Evolutionary conservation across 2,113 vertebrate species (phyloP).

Genomic region (Entosphenus tridentatus): DNA sequence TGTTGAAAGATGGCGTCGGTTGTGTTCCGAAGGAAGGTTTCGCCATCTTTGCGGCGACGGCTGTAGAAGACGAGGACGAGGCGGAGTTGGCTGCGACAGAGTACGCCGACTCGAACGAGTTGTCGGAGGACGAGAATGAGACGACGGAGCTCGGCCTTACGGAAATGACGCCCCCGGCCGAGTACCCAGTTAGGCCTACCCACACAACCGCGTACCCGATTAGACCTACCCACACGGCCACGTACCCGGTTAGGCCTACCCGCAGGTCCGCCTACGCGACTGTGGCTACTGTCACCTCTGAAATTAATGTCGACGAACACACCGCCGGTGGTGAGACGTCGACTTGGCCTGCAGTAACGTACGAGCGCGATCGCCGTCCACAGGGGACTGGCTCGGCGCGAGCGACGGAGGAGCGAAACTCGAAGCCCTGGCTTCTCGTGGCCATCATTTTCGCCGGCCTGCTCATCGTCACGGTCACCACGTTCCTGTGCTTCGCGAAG

Average conservation of each 20-base stretch:
- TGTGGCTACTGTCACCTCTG: too few relatives aligned
- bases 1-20: not conserved
- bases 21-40: conserved; percentile 1
- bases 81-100: not conserved
- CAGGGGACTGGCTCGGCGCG: too few relatives aligned
- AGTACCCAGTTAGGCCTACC: not conserved
- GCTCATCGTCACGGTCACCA: too few relatives aligned
- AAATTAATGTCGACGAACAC: too few relatives aligned
- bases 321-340: too few relatives aligned
- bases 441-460: too few relatives aligned
- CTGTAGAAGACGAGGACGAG: conserved; percentile 2
- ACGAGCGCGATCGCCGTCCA: too few relatives aligned
- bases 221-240: not conserved
- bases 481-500: too few relatives aligned
- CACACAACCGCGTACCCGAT: not conserved
- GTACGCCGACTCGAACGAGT: not conserved
- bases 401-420: too few relatives aligned
- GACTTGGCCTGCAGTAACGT: too few relatives aligned
- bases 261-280: not conserved
- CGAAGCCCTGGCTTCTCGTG: too few relatives aligned
- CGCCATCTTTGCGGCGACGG: not conserved
- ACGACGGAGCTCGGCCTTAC: not conserved
- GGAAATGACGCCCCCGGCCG: not conserved
- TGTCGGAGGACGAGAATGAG: not conserved
- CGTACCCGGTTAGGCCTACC: not conserved